Conservation (phyloP, 2,888 invertebrate species). For the Trissolcus japonicus region DNA sequence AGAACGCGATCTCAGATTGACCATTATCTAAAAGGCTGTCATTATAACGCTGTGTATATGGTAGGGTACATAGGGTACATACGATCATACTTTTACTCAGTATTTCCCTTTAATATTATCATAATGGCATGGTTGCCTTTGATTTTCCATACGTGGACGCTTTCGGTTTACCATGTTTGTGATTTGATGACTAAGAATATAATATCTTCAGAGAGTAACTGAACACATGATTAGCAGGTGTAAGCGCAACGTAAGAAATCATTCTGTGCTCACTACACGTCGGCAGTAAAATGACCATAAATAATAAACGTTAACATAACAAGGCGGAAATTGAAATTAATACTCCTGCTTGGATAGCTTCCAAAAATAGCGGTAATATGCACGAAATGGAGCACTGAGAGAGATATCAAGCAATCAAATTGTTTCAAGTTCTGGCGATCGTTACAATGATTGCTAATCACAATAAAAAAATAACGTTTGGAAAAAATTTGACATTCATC, state of each 20-base stretch:
- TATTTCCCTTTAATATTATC: conserved; percentile 58
- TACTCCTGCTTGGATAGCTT: no score
- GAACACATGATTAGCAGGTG: conserved; percentile 19
- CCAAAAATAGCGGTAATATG: no score
- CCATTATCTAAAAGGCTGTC: conserved; percentile 61
- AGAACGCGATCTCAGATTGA: conserved; percentile 30
- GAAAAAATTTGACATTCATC: no score
- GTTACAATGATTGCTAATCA: no score
- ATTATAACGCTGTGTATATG: conserved; percentile 61
- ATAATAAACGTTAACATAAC: conserved; percentile 11
- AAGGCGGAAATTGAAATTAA: conserved; percentile 1
- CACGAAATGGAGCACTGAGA: no score
- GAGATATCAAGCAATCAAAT: no score
- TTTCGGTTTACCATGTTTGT: conserved; percentile 40
- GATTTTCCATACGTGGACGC: conserved; percentile 37
- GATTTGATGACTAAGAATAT: conserved; percentile 25
- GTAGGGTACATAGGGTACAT: conserved; percentile 61
- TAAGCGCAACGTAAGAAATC: conserved; percentile 5
- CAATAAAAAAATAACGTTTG: no score
- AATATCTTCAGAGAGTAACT: conserved; percentile 26
- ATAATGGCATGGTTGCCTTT: conserved; percentile 49
- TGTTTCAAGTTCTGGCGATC: no score
- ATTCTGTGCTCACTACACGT: neutral
- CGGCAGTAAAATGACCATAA: no score
- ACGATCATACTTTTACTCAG: conserved; percentile 57